These are phyloP conservation scores for Poecilia gillii DNA, from an alignment of 2,797 vertebrate genomes.

Conservation along the genomic window DNA sequence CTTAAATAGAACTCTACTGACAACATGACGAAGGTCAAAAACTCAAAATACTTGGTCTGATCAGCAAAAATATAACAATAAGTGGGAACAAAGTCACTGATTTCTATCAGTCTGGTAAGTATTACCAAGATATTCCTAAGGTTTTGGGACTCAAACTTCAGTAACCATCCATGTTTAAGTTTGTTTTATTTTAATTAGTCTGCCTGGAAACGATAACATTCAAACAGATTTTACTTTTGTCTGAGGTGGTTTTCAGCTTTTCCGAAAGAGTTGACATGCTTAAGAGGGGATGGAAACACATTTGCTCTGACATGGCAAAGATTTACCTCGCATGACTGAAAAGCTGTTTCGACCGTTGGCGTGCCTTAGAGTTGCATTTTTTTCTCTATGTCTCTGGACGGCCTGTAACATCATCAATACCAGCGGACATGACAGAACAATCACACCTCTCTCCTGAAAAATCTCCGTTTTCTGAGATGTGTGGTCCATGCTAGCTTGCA, in stretches of 20 bases:
- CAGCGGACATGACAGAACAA: background rate
- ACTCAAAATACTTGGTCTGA: background rate
- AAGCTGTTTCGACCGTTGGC: background rate
- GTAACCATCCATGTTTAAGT: background rate
- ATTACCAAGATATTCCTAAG: background rate
- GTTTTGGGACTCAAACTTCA: background rate
- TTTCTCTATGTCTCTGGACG: background rate
- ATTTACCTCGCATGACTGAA: too few relatives aligned
- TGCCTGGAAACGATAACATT: too few relatives aligned
- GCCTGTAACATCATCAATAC: background rate
- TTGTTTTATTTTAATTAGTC: too few relatives aligned
- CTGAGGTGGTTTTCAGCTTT: too few relatives aligned
- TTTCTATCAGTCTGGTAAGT: background rate
- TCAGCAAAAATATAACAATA: background rate
- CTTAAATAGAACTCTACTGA: background rate
- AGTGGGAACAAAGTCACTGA: background rate
- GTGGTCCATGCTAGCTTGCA: too few relatives aligned
- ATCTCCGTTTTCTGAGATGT: too few relatives aligned
- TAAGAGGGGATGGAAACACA: too few relatives aligned
- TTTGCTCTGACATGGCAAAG: too few relatives aligned
- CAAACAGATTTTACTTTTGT: too few relatives aligned
- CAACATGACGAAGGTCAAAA: background rate
- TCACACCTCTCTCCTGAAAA: background rate
- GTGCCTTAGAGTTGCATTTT: background rate
- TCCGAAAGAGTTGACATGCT: too few relatives aligned